A percentile compares a stretch with the other conserved stretches of the same genome.
Conservation (phyloP, 2,888 invertebrate genomes). For the Drosophila siamana region DNA sequence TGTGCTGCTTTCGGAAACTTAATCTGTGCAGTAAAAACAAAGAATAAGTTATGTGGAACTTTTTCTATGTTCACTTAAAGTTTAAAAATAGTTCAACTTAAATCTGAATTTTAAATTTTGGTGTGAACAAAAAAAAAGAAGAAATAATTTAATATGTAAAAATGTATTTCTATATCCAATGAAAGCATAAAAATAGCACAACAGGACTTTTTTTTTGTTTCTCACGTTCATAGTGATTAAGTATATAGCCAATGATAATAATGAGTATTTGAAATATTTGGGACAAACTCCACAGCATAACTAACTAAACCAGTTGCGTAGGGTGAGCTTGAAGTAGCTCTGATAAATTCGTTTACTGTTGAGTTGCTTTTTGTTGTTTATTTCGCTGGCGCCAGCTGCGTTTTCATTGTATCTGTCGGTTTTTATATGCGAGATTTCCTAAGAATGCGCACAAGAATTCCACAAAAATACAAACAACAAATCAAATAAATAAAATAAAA, state of each 20-base stretch:
- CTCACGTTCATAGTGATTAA: not conserved
- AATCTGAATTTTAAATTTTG: not conserved
- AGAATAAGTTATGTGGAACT: not conserved
- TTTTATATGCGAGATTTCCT: constrained; percentile 61
- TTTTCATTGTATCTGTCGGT: constrained; percentile 39
- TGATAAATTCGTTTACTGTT: constrained; percentile 34
- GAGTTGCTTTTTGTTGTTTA: constrained; percentile 31
- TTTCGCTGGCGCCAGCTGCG: constrained; percentile 61
- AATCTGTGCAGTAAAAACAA: no score
- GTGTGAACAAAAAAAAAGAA: not conserved
- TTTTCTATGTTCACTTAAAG: not conserved
- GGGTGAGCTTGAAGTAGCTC: constrained; percentile 17
- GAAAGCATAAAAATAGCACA: not conserved
- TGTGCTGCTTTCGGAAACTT: not conserved
- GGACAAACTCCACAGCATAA: not conserved
- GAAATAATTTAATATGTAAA: not conserved
- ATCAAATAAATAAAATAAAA: constrained; percentile 29
- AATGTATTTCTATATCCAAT: no score
- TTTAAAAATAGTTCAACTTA: not conserved
- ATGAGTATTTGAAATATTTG: not conserved
- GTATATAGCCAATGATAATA: no score
- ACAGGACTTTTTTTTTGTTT: not conserved
- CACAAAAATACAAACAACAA: constrained; percentile 33
- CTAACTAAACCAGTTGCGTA: not conserved
- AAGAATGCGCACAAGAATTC: constrained; percentile 75